Percentiles rank a stretch among this genome's conserved stretches.
Conservation (phyloP, 2,797 vertebrate genomes). For the Artibeus jamaicensis region DNA sequence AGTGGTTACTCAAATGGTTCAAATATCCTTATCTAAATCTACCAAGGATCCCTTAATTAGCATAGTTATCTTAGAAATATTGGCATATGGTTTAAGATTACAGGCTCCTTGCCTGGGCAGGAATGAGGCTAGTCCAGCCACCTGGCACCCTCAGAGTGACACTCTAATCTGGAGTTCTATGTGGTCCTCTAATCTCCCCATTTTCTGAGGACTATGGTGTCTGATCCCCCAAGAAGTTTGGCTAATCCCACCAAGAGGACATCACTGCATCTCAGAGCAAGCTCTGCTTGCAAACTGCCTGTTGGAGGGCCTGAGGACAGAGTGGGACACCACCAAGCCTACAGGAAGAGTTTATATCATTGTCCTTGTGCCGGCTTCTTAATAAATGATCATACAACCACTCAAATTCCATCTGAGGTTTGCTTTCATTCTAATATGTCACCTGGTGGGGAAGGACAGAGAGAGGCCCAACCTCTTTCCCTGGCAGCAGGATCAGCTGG, state of each 20-base stretch:
- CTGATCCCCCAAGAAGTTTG: not conserved
- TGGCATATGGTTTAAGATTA: not conserved
- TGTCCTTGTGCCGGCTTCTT: not conserved
- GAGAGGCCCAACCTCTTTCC: not conserved
- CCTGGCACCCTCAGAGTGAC: not conserved
- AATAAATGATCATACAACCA: not conserved
- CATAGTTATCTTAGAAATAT: conserved; percentile 3
- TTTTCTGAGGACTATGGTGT: not conserved
- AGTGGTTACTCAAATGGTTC: not conserved
- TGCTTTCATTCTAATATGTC: not conserved
- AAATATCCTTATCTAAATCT: not conserved
- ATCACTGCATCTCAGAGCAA: not conserved
- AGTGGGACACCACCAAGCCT: not conserved
- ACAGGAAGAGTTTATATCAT: not conserved
- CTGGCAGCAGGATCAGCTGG: not conserved
- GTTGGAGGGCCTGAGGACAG: not conserved
- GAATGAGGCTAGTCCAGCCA: not conserved
- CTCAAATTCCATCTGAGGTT: not conserved
- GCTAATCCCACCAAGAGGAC: not conserved
- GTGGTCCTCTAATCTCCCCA: not conserved
- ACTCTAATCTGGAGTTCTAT: not conserved
- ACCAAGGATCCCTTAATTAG: not conserved
- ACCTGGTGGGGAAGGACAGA: not conserved
- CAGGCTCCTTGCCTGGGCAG: not conserved
- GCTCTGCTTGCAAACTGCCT: not conserved